These are phyloP conservation scores for Drosophila yakuba DNA, from an alignment of 1,140 invertebrate species.

Conservation along the genomic window DNA sequence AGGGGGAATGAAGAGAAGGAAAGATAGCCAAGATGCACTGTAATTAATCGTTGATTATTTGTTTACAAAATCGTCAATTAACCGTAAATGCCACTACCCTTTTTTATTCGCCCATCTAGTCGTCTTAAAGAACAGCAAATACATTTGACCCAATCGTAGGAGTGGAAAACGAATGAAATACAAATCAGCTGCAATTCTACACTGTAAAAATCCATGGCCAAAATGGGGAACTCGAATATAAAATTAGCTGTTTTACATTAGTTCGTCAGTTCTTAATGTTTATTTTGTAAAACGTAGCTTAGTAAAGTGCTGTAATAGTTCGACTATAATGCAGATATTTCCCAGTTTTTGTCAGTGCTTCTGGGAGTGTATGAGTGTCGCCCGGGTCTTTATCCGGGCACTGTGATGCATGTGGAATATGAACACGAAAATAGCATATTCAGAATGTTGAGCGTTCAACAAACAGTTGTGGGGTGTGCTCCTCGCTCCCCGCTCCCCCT, in stretches of 20 bases:
- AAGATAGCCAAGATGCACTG: constrained; percentile 16
- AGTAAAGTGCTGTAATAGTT: neutral
- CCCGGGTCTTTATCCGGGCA: constrained; percentile 35
- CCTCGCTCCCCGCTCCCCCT: neutral
- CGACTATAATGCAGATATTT: neutral
- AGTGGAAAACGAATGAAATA: constrained; percentile 4
- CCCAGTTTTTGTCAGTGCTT: constrained; percentile 2
- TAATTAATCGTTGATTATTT: constrained; percentile 35
- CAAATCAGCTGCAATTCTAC: constrained; percentile 10
- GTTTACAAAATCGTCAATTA: constrained; percentile 49
- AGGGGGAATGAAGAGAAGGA: neutral
- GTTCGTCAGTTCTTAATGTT: no score
- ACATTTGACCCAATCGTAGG: constrained; percentile 7
- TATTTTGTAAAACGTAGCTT: neutral
- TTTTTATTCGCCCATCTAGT: neutral
- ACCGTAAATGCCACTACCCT: constrained; percentile 1
- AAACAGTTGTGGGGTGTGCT: constrained; percentile 49
- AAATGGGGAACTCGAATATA: no score
- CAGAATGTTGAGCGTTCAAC: constrained; percentile 42
- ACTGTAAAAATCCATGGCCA: constrained; percentile 3
- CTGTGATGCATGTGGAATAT: constrained; percentile 71
- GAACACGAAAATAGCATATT: constrained; percentile 75
- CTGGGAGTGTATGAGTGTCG: constrained; percentile 14
- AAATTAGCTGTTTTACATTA: no score
- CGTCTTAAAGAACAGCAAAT: neutral